A percentile compares a stretch with the other conserved stretches of the same genome.
phyloP scores from a whole-genome alignment of 2,797 vertebrate genomes.

The Octomys mimax region DNA sequence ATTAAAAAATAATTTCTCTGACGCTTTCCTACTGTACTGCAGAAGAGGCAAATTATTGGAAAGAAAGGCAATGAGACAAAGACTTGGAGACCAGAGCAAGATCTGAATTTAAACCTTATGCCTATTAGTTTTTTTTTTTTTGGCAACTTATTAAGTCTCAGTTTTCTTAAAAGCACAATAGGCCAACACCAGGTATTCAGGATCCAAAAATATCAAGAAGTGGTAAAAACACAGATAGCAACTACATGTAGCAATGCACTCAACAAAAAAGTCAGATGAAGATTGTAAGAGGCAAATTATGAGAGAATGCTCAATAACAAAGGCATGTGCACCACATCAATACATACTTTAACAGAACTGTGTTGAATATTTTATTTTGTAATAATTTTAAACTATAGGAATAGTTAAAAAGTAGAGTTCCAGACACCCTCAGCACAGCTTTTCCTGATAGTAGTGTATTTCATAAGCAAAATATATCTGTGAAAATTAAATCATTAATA shows the following conservation, averaged over 20 bases:
- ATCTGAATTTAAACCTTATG: background rate
- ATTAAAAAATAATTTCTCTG: conserved; percentile 5
- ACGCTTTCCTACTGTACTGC: background rate
- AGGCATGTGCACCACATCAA: background rate
- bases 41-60: background rate
- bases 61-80: background rate
- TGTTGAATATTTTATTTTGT: background rate
- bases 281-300: background rate
- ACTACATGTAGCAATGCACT: background rate
- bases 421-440: background rate
- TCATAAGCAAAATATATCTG: background rate
- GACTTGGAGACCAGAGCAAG: background rate
- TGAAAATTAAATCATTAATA: background rate
- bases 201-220: background rate
- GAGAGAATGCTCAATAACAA: background rate
- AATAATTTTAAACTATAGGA: background rate
- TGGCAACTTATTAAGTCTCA: background rate
- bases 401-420: background rate
- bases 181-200: background rate
- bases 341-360: background rate
- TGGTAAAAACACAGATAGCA: background rate
- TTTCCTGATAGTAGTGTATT: background rate
- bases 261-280: background rate
- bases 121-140: background rate
- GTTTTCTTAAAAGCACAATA: background rate